phyloP scores from a whole-genome alignment of 2,888 invertebrate species.

The Lomographa bimaculata region DNA sequence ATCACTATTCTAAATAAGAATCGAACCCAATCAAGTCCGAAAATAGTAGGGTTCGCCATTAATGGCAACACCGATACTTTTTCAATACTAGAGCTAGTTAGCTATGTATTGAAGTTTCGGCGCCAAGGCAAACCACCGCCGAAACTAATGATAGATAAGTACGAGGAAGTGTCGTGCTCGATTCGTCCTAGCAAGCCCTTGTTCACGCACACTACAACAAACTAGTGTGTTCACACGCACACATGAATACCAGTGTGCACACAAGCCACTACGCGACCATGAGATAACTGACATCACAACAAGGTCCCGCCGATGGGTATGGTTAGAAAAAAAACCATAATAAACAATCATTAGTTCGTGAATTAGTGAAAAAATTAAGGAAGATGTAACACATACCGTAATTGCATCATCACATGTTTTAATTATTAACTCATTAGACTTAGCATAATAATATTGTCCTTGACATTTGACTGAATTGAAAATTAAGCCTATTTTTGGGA shows the following conservation, averaged over 20 bases:
- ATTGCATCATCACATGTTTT: conserved; percentile 9
- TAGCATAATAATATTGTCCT: conserved; percentile 2
- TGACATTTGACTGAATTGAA: conserved; percentile 11
- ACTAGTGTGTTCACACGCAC: conserved; percentile 31
- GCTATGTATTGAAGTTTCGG: conserved; percentile 41
- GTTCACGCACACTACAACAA: conserved; percentile 28
- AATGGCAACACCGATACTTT: conserved; percentile 13
- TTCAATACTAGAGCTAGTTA: conserved; percentile 22
- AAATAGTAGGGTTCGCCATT: conserved; percentile 7
- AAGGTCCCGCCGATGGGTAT: conserved; percentile 67
- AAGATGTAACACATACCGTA: conserved; percentile 14
- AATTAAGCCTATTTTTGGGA: conserved; percentile 6
- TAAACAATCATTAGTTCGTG: too few relatives aligned
- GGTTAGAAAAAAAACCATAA: conserved; percentile 42
- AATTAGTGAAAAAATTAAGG: too few relatives aligned
- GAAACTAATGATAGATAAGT: conserved; percentile 63
- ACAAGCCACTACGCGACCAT: conserved; percentile 61
- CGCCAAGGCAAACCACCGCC: conserved; percentile 62
- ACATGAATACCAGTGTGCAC: conserved; percentile 23
- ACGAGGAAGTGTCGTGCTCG: conserved; percentile 73
- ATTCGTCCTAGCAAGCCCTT: conserved; percentile 74
- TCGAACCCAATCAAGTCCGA: conserved; percentile 1
- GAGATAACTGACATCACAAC: conserved; percentile 79
- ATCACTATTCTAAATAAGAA: conserved; percentile 6
- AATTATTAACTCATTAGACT: neutral